These are phyloP conservation scores for Lates calcarifer DNA, from an alignment of 2,113 vertebrate species.

Conservation along the genomic window DNA sequence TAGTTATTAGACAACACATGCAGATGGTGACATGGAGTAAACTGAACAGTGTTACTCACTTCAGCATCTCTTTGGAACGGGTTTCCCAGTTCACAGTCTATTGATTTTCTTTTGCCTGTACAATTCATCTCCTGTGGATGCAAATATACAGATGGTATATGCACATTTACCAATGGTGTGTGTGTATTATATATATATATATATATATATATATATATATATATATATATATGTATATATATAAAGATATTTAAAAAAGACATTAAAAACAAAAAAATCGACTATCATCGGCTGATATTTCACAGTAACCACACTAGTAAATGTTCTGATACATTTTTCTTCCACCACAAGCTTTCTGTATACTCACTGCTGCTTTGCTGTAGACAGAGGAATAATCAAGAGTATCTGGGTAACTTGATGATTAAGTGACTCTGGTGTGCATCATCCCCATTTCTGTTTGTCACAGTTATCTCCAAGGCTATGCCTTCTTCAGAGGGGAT, in stretches of 20 bases:
- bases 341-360: not conserved
- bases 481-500: constrained; percentile 90
- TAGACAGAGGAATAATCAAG: constrained; percentile 86
- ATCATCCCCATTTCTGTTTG: constrained; percentile 90
- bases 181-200: no score
- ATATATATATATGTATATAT: not conserved
- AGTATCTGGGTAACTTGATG: constrained; percentile 87
- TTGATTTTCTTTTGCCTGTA: constrained; percentile 87
- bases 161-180: not conserved
- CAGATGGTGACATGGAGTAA: not conserved
- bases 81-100: constrained; percentile 92
- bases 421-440: constrained; percentile 89
- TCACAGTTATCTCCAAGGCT: constrained; percentile 91
- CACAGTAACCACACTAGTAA: no score
- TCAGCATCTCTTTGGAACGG: constrained; percentile 91
- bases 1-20: not conserved
- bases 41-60: constrained; percentile 78
- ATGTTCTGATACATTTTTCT: not conserved
- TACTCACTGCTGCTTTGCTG: constrained; percentile 76
- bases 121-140: constrained; percentile 86
- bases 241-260: not conserved
- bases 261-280: no score
- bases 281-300: no score
- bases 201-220: no score
- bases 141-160: not conserved